Base-by-base conservation (phyloP, 2,113 vertebrate genomes). In the Cyprinus carpio region DNA sequence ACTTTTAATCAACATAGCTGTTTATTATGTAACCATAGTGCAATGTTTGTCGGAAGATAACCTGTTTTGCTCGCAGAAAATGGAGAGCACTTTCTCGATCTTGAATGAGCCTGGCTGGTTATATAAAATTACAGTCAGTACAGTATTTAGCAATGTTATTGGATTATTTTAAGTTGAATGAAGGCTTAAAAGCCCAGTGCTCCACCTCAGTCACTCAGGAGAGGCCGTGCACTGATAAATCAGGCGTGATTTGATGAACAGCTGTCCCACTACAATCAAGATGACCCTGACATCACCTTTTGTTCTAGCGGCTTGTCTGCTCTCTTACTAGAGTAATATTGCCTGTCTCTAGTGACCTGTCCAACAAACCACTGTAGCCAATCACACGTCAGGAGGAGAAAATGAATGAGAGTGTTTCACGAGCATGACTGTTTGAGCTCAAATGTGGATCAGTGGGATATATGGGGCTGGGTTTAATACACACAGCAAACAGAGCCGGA, bases 281-380 rank as follows among this genome's bases (percentile, higher is more conserved):
- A 60, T 80, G 56, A 80, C 77, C 56, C 77, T 43, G 54, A 62
- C 77, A 11, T 43, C 56, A 80, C 77, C 77, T 80, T 62, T 80
- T 80, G 77, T 80, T 80, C 56, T 80, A 64, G 25, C 13, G 11
- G 13, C 77, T 43, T 25, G 34, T 80, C 77, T 62, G 77, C 11
- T 62, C 77, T 62, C 56, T 64, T 58, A 25, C 10, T 40, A 7
- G 56, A 43, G 20, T 64, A 64, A 80, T 62, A 80, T 40, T 40
- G 56, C 51, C 74, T 77, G 56, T 58, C 40, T 77, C 27, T 51
- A 69, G 83, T 18, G 77, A 80, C 78, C 78, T 46, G 58, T 43
- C 60, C n/a, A 29, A 18, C 23, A 76, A 81, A 79, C 37, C 37
- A 51, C 64, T 51, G 62, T 25, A 58, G 46, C 75, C 84, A 37